A percentile compares a stretch with the other conserved stretches of the same genome.
Conservation (phyloP, 2,113 vertebrate species). For the Morone chrysops region DNA sequence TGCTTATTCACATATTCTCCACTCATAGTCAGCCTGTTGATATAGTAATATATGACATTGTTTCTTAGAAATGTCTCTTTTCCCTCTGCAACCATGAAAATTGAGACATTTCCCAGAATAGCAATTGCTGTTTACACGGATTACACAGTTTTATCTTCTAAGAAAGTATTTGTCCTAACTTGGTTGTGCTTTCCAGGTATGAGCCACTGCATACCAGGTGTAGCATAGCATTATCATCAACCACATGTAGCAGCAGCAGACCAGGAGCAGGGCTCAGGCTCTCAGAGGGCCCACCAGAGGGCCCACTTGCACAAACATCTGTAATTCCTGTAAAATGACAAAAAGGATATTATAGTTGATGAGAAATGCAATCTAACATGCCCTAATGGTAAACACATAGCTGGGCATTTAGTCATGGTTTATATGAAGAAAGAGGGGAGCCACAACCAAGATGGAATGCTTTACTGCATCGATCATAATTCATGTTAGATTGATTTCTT, state of each 20-base stretch:
- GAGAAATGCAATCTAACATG: not conserved
- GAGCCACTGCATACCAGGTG: not conserved
- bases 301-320: not conserved
- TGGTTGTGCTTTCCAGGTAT: not conserved
- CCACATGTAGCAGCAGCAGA: not conserved
- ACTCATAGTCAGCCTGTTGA: not conserved
- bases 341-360: not conserved
- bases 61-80: not conserved
- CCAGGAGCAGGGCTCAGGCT: not conserved
- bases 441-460: not conserved
- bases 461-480: not conserved
- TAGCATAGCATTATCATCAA: not conserved
- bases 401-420: not conserved
- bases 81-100: not conserved
- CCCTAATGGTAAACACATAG: not conserved
- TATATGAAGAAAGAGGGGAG: not conserved
- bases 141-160: not conserved
- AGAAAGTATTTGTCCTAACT: not conserved
- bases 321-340: not conserved
- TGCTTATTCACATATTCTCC: not conserved
- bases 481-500: not conserved
- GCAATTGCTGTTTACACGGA: not conserved
- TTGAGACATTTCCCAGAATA: not conserved
- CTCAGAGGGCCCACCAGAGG: constrained; percentile 26
- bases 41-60: not conserved